phyloP scores from a whole-genome alignment of 2,113 vertebrate genomes.

The human (Homo sapiens) region DNA sequence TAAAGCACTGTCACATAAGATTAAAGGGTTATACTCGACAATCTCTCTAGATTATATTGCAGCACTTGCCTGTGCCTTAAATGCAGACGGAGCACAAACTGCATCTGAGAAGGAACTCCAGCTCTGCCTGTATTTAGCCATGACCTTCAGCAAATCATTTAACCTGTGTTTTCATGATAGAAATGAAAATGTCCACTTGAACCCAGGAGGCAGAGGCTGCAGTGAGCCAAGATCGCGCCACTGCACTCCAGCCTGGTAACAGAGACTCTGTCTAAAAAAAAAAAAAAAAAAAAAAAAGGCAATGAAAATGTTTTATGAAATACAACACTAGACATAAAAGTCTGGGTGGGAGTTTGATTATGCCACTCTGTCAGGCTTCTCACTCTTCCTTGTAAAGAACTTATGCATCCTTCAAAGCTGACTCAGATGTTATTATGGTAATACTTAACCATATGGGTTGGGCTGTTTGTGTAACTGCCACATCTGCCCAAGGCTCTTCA shows the following conservation, averaged over 20 bases:
- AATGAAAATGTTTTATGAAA: neutral
- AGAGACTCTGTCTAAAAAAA: no score
- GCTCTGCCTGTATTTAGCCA: neutral
- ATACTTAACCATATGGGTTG: fast-evolving
- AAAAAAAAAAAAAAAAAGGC: no score
- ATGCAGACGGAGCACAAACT: neutral
- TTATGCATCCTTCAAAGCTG: neutral
- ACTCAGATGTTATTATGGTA: neutral
- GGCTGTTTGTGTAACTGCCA: neutral
- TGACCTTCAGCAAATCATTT: neutral
- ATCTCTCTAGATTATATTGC: no score
- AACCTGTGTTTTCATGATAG: neutral
- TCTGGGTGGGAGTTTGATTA: neutral
- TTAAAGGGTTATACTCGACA: neutral
- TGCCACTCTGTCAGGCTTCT: neutral
- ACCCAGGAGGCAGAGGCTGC: no score
- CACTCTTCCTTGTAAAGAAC: neutral
- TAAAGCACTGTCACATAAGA: neutral
- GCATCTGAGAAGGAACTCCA: neutral
- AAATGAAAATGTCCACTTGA: neutral
- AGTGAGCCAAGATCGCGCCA: no score
- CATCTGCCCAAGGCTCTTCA: neutral
- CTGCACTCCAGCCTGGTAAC: no score
- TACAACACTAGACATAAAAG: no score
- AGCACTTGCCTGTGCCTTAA: neutral